Evolutionary conservation across 2,113 vertebrate genomes (phyloP), one percentile per base, ranked within the genome.

Genomic region (Romanogobio albipinnatus): DNA sequence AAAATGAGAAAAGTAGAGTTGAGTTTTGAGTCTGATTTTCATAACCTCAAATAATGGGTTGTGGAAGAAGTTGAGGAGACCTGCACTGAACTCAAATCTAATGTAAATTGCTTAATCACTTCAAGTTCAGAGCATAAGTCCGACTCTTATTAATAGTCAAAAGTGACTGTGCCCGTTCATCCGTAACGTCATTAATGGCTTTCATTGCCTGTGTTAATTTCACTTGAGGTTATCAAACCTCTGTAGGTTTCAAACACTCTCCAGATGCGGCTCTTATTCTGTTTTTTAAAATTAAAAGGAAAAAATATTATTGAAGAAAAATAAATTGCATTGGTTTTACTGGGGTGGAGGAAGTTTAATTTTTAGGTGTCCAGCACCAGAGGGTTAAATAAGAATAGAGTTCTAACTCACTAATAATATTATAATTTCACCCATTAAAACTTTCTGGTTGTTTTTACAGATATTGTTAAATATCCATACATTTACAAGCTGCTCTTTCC

Each of bases 71-170:
- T 5, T 59, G 53, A 78, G n/a, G 29, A 66, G 43, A 36, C 5
- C 26, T 33, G 14, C 9, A 26, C 26, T n/a, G 24, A 51, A 26
- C 26, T 66, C 4, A 29, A 14, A 33, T 71, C 29, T 15, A 33
- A 51, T 82, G 29, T 33, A 82, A 39, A 82, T 56, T 9, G 29
- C 80, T 71, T 71, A 71, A 82, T 82, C 71, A 82, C 29, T 82
- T 82, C 22, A 71, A 82, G 64, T 71, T 82, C 80, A 82, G 33
- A 82, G 80, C 49, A 56, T 17, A 70, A n/a, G 64, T 82, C 49
- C 7, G 7, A 39, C 49, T 71, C 62, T 71, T 66, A 71, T 71
- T 70, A 82, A 71, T 1, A 49, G 78, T n/a, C 36, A 81, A 66
- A 64, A 3, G 1, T 0, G n/a, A 29, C 17, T 33, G 45, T 81